Percentiles rank a stretch among this genome's conserved stretches.
These are phyloP conservation scores for Pelvicachromis taeniatus DNA, from an alignment of 2,113 vertebrate genomes.

Conservation along the genomic window DNA sequence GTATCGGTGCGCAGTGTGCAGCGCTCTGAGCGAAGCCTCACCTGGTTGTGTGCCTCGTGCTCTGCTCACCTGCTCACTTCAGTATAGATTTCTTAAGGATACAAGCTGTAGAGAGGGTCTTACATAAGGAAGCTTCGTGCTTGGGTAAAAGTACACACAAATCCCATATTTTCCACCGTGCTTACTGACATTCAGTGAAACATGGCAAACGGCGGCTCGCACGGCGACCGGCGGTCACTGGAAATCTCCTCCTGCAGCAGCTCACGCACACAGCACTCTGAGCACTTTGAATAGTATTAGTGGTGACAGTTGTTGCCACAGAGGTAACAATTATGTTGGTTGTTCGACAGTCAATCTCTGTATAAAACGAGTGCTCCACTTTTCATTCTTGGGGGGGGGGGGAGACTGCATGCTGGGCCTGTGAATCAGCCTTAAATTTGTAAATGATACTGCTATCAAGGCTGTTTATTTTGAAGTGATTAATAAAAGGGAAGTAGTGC, in stretches of 20 bases:
- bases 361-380: not conserved
- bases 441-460: slow-evolving; percentile 9
- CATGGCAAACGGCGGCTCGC: not conserved
- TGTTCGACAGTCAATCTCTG: slow-evolving; percentile 2
- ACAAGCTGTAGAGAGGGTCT: not conserved
- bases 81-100: slow-evolving; percentile 18
- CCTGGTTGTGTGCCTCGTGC: not conserved
- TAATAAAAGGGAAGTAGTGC: not conserved
- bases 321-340: slow-evolving; percentile 6
- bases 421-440: slow-evolving; percentile 36
- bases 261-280: not conserved
- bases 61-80: slow-evolving; percentile 20
- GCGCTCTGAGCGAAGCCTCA: not conserved
- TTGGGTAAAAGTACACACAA: slow-evolving; percentile 24
- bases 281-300: not conserved
- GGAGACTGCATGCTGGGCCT: slow-evolving; percentile 13
- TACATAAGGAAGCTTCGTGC: slow-evolving; percentile 23
- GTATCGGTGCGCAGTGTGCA: not conserved
- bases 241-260: not conserved
- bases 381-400: not conserved
- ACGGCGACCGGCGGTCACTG: not conserved
- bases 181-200: slow-evolving; percentile 30
- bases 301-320: not conserved
- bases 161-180: slow-evolving; percentile 5
- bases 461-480: slow-evolving; percentile 6